Evolutionary conservation across 2,797 vertebrate species (phyloP).

Genomic region (Acestrorhynchus altus): DNA sequence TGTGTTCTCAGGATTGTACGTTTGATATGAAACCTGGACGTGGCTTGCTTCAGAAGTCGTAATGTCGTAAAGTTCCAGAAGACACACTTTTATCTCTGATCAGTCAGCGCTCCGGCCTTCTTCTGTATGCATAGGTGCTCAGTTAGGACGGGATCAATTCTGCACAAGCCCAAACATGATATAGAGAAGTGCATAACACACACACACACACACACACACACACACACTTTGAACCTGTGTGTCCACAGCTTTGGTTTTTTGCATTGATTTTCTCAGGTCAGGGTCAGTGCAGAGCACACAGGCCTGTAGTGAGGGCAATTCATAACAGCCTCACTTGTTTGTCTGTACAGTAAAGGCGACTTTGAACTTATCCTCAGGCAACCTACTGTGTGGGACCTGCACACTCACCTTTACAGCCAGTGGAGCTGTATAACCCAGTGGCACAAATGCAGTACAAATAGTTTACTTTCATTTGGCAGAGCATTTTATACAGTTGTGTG

Average conservation of each 20-base stretch:
- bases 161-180: neutral
- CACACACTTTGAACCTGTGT: constrained; percentile 15
- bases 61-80: neutral
- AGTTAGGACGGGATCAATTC: neutral
- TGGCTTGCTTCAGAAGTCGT: neutral
- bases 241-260: neutral
- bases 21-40: neutral
- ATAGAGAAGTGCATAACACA: neutral
- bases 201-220: no score
- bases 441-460: no score
- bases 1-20: neutral
- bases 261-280: constrained; percentile 7
- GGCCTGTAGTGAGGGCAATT: neutral
- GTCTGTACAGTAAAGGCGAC: constrained; percentile 4
- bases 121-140: neutral
- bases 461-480: no score
- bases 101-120: neutral
- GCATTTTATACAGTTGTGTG: no score
- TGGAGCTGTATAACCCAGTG: no score
- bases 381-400: neutral
- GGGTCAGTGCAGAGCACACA: constrained; percentile 9
- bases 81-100: neutral
- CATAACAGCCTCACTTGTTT: neutral
- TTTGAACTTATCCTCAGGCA: neutral
- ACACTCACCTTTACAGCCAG: neutral